Percentiles rank a stretch among this genome's conserved stretches.
Conservation (phyloP, 2,888 invertebrate genomes). For the Netelia melanura region DNA sequence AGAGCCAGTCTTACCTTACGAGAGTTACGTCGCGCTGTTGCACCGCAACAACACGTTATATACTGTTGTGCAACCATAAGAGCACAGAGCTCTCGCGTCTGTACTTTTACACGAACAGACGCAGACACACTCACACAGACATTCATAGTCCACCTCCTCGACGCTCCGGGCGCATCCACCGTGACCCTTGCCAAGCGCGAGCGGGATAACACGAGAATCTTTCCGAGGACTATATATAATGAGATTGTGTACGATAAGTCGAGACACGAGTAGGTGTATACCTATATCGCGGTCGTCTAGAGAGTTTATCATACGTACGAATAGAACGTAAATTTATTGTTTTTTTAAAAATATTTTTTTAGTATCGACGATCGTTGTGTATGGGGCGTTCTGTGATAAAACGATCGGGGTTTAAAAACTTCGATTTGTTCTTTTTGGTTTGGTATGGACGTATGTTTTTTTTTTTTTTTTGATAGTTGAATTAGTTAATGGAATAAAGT, state of each 20-base stretch:
- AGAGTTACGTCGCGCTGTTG: conserved; percentile 64
- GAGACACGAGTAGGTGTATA: conserved; percentile 54
- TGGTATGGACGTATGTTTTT: too few relatives aligned
- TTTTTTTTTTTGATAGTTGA: too few relatives aligned
- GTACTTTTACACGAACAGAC: conserved; percentile 5
- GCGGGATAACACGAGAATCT: conserved; percentile 48
- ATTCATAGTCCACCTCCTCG: conserved; percentile 31
- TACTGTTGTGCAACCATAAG: conserved; percentile 67
- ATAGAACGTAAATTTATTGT: background rate
- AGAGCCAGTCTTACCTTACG: conserved; percentile 49
- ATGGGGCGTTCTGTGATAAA: too few relatives aligned
- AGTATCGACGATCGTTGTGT: too few relatives aligned
- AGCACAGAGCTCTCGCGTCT: conserved; percentile 25
- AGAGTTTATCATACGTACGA: conserved; percentile 10
- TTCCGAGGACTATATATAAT: conserved; percentile 48
- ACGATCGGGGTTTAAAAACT: too few relatives aligned
- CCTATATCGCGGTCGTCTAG: background rate
- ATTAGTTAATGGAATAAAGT: too few relatives aligned
- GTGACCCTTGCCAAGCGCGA: conserved; percentile 73
- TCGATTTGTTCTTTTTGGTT: too few relatives aligned
- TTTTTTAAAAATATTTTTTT: too few relatives aligned
- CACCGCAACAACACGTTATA: conserved; percentile 42
- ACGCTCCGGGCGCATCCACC: conserved; percentile 74
- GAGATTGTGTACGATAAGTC: conserved; percentile 68
- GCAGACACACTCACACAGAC: background rate